phyloP scores from a whole-genome alignment of 2,797 vertebrate genomes.

The Smutsia gigantea region DNA sequence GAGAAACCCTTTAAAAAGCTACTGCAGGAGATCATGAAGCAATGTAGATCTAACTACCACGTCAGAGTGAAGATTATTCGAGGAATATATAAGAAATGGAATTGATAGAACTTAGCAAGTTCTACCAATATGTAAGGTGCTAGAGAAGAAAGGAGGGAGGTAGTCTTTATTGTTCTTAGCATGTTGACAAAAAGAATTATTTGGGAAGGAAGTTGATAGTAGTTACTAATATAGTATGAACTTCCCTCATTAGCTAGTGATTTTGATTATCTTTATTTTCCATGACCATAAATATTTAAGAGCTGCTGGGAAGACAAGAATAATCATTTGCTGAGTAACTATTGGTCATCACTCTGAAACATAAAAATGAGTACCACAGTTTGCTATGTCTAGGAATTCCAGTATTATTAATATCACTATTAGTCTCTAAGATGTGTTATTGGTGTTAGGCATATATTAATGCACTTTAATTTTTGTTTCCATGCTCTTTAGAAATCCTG shows the following conservation, averaged over 20 bases:
- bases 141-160: neutral
- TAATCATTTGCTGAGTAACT: neutral
- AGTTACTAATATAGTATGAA: neutral
- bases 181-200: neutral
- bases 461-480: slow-evolving; percentile 15
- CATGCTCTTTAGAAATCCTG: slow-evolving; percentile 89
- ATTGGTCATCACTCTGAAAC: neutral
- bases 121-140: neutral
- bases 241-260: neutral
- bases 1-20: neutral
- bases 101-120: neutral
- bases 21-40: neutral
- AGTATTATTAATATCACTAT: neutral
- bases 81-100: neutral
- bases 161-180: neutral
- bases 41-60: neutral
- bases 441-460: neutral
- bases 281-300: neutral
- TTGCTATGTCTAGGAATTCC: neutral
- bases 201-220: neutral
- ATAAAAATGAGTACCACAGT: neutral
- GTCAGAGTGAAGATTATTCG: neutral
- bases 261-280: neutral
- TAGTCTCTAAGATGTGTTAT: neutral
- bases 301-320: neutral